Base-by-base conservation (phyloP, 2,888 invertebrate genomes). In the Palloptera scutellata region DNA sequence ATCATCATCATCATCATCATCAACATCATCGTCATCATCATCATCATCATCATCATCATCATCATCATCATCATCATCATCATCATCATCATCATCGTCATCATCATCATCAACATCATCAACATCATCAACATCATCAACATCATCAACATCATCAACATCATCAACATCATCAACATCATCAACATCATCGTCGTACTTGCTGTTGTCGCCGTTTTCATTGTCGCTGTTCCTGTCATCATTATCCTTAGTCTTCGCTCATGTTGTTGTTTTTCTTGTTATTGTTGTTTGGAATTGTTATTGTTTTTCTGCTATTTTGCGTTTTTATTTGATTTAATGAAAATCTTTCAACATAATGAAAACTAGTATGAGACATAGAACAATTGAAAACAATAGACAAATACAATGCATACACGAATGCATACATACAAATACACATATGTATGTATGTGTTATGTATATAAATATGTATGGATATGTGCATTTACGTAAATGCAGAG, bases 31-130 rank as follows among this genome's bases (percentile, higher is more conserved):
- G n/a, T n/a, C 65, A 67, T 17, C 13, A 1, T 43, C 1, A n/a
- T 48, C 51, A 1, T 61, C 10, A 15, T 6, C 20, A n/a, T 52
- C 51, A 30, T 55, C 57, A 61, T 75, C 77, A 72, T 72, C 73
- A 76, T 78, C 75, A 75, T 76, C 77, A 75, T 75, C 79, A 76
- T 78, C 69, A 72, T 48, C 61, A 67, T 72, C 51, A 68, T 61
- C 76, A 58, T 40, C 51, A 15, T 52, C 19, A 30, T 59, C 59
- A 43, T 8, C 45, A 1, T 59, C 15, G 45, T 59, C 59, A 4
- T 42, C 6, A 1, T 45, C 45, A 45, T 45, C n/a, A n/a, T n/a
- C n/a, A n/a, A n/a, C n/a, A n/a, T n/a, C 6, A n/a, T n/a, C n/a
- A n/a, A n/a, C n/a, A n/a, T n/a, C n/a, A n/a, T n/a, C 40, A 11